Percentiles rank a stretch among this genome's conserved stretches.
Conservation (phyloP, 2,888 invertebrate genomes). For the Drymonia ruficornis region DNA sequence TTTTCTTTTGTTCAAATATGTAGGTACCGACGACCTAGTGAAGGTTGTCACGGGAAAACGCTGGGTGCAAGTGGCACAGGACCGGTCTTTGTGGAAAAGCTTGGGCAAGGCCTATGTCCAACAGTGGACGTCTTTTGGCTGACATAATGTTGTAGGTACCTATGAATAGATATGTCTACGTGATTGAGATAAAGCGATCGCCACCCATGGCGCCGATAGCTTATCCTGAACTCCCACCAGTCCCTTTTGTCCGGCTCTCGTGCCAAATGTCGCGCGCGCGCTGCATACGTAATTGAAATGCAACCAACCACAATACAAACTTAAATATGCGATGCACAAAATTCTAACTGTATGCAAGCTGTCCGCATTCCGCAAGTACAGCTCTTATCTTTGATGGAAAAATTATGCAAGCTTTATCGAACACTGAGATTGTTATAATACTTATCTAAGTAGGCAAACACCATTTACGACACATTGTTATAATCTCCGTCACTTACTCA, state of each 20-base stretch:
- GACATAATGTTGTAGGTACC: no score
- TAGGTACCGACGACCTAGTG: no score
- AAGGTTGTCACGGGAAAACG: no score
- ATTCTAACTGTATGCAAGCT: slow-evolving; percentile 55
- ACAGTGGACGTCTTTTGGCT: no score
- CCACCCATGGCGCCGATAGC: slow-evolving; percentile 72
- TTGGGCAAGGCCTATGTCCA: no score
- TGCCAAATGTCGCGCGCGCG: slow-evolving; percentile 62
- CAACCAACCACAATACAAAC: slow-evolving; percentile 43
- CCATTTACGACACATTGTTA: slow-evolving; percentile 10
- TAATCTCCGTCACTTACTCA: not conserved
- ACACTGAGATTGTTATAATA: slow-evolving; percentile 5
- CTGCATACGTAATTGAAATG: slow-evolving; percentile 67
- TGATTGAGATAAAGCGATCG: slow-evolving; percentile 17
- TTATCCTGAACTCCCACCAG: slow-evolving; percentile 67
- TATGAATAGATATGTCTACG: not conserved
- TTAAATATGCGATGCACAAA: slow-evolving; percentile 67
- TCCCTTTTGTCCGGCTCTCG: slow-evolving; percentile 63
- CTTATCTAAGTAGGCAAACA: slow-evolving; percentile 7
- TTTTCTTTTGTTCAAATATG: not conserved
- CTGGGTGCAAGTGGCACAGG: no score
- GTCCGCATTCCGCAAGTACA: slow-evolving; percentile 37
- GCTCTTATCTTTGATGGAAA: slow-evolving; percentile 21
- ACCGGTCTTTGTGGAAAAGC: no score
- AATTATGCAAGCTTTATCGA: slow-evolving; percentile 20